Percentiles rank a stretch among this genome's conserved stretches.
These are phyloP conservation scores for Drosophila kanekoi DNA, from an alignment of 2,888 invertebrate genomes.

Conservation along the genomic window DNA sequence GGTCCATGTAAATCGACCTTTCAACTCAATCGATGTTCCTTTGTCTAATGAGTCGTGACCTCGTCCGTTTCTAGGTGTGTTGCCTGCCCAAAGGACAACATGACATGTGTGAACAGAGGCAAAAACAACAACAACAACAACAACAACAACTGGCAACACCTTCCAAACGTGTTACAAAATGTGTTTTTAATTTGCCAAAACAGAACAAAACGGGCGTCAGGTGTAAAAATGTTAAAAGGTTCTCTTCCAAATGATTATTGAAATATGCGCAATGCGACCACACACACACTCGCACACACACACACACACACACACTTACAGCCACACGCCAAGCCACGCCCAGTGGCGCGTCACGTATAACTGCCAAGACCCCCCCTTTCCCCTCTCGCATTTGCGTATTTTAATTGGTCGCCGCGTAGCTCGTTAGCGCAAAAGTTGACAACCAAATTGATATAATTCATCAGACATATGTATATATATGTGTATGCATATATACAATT, in stretches of 20 bases:
- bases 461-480: conserved; percentile 28
- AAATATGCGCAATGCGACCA: conserved; percentile 50
- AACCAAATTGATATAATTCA: conserved; percentile 73
- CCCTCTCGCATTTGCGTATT: conserved; percentile 13
- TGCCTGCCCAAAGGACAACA: conserved; percentile 27
- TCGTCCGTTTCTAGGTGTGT: conserved; percentile 36
- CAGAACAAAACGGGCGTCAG: conserved; percentile 45
- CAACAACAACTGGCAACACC: conserved; percentile 32
- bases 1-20: conserved; percentile 33
- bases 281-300: conserved; percentile 52
- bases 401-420: conserved; percentile 67
- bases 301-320: conserved; percentile 25
- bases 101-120: conserved; percentile 60
- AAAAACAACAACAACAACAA: conserved; percentile 14
- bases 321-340: conserved; percentile 42
- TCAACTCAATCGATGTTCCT: conserved; percentile 24
- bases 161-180: conserved; percentile 61
- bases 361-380: conserved; percentile 7
- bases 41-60: conserved; percentile 69
- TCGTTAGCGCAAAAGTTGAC: conserved; percentile 63
- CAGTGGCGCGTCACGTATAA: conserved; percentile 23
- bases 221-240: conserved; percentile 68
- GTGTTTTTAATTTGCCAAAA: conserved; percentile 72
- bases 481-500: neutral
- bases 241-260: conserved; percentile 45